phyloP scores from a whole-genome alignment of 2,888 invertebrate species.

The Tromatobia lineatoria region DNA sequence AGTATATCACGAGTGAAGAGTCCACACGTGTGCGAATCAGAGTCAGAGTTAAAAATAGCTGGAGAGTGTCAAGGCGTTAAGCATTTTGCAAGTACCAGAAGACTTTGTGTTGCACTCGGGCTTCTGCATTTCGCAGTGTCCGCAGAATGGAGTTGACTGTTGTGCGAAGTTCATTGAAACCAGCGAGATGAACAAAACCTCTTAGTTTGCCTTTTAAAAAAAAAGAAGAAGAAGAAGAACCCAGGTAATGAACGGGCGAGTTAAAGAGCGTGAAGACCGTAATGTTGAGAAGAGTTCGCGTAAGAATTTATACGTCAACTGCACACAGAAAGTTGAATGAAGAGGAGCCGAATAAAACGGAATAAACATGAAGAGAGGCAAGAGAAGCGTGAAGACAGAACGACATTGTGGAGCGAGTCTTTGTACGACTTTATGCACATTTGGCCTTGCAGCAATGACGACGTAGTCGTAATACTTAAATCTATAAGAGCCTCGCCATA shows the following conservation, averaged over 20 bases:
- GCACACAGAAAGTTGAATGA: conserved; percentile 28
- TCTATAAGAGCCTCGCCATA: background rate
- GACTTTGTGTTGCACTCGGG: conserved; percentile 55
- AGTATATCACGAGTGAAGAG: background rate
- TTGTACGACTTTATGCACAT: conserved; percentile 65
- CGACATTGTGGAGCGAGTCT: conserved; percentile 71
- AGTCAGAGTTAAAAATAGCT: conserved; percentile 30
- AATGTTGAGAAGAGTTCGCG: conserved; percentile 39
- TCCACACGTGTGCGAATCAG: conserved; percentile 27
- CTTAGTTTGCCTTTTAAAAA: background rate
- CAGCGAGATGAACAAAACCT: conserved; percentile 10
- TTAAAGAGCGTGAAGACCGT: conserved; percentile 2
- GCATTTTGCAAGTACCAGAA: conserved; percentile 43
- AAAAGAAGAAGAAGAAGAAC: background rate
- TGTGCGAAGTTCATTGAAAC: conserved; percentile 65
- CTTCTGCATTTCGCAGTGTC: conserved; percentile 68
- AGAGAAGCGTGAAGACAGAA: conserved; percentile 23
- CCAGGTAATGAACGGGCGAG: background rate
- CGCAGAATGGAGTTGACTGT: conserved; percentile 53
- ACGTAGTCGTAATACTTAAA: conserved; percentile 54
- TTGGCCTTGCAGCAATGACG: conserved; percentile 69
- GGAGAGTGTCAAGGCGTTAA: conserved; percentile 12
- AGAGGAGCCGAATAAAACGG: conserved; percentile 12
- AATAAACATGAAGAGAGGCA: conserved; percentile 28
- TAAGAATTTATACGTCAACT: conserved; percentile 26